A percentile compares a stretch with the other conserved stretches of the same genome.
phyloP scores from a whole-genome alignment of 2,797 vertebrate genomes.

The Calcarius lapponicus region DNA sequence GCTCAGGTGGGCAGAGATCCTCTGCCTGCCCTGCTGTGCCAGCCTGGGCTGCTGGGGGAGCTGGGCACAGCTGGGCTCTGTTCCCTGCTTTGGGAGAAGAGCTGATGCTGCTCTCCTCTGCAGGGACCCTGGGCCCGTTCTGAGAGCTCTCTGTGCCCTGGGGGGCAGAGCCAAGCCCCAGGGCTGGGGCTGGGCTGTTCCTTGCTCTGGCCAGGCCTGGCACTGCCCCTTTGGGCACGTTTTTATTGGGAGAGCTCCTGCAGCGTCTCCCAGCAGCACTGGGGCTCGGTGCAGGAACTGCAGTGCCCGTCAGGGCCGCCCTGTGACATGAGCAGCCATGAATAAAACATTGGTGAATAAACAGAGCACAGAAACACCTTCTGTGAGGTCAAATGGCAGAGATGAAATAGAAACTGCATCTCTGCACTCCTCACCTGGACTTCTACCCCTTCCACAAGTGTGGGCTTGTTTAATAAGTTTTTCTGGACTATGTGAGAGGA shows the following conservation, averaged over 20 bases:
- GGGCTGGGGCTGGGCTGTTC: neutral
- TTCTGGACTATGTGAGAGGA: neutral
- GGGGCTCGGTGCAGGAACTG: neutral
- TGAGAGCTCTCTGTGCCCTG: neutral
- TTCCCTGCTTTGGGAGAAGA: neutral
- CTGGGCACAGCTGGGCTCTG: neutral
- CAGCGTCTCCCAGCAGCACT: neutral
- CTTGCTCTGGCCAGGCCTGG: neutral
- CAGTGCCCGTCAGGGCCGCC: neutral
- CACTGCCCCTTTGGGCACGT: neutral
- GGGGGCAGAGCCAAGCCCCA: neutral
- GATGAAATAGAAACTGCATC: neutral
- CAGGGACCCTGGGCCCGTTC: neutral
- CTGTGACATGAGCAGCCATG: neutral
- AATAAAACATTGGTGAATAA: neutral
- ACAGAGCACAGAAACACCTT: neutral
- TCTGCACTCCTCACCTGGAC: neutral
- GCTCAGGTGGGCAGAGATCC: neutral
- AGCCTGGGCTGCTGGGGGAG: neutral
- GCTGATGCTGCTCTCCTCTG: neutral
- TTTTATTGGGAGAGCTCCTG: neutral
- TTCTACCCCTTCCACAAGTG: neutral
- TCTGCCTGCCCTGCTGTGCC: neutral
- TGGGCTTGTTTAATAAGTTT: neutral
- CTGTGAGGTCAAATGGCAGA: neutral